Percentiles rank a stretch among this genome's conserved stretches.
These are phyloP conservation scores for Globia sparganii DNA, from an alignment of 2,888 invertebrate genomes.

Conservation along the genomic window DNA sequence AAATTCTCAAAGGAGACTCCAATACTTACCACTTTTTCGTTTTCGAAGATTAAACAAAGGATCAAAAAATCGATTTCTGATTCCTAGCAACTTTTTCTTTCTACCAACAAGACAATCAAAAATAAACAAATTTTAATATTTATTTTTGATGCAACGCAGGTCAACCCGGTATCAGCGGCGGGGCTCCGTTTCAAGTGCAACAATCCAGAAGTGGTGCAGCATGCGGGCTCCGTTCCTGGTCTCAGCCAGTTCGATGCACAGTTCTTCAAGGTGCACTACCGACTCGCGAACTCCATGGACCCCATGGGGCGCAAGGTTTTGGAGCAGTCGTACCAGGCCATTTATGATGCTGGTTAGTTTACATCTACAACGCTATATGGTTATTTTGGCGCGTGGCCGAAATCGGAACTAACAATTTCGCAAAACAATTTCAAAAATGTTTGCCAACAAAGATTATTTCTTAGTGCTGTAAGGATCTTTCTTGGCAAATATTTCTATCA, in stretches of 20 bases:
- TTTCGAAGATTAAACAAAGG: neutral
- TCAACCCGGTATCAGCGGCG: constrained; percentile 91
- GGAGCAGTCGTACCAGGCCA: constrained; percentile 93
- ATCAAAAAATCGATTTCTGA: neutral
- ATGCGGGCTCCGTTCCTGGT: constrained; percentile 91
- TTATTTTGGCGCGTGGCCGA: neutral
- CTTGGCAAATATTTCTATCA: too few species aligned
- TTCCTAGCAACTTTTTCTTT: neutral
- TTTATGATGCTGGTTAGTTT: constrained; percentile 91
- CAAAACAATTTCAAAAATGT: neutral
- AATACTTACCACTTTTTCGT: neutral
- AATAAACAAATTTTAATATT: neutral
- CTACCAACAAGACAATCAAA: neutral
- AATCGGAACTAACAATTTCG: neutral
- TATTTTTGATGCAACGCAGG: constrained; percentile 54
- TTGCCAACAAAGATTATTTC: neutral
- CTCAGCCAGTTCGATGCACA: constrained; percentile 92
- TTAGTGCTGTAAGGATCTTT: too few species aligned
- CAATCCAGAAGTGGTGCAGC: constrained; percentile 87
- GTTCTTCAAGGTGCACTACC: constrained; percentile 93
- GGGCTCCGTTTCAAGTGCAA: constrained; percentile 81
- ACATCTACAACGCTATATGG: neutral
- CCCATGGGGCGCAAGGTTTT: constrained; percentile 92
- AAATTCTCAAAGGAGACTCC: neutral
- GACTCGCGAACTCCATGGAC: constrained; percentile 87